phyloP scores from a whole-genome alignment of 2,888 invertebrate species.

The Cryptocephalus primarius region DNA sequence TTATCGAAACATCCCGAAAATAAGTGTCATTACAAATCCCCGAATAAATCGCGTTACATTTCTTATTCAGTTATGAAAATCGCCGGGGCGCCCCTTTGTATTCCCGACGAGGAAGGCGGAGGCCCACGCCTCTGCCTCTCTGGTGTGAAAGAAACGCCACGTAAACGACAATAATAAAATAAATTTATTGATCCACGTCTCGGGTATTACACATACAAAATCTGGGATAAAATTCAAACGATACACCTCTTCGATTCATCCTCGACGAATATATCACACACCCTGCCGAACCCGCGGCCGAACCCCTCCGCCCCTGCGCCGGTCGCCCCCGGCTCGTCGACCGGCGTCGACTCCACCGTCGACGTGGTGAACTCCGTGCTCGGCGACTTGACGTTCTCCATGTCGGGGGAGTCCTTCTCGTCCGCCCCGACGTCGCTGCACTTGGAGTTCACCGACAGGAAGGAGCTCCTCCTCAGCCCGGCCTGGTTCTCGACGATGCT shows the following conservation, averaged over 20 bases:
- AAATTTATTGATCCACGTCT: not conserved
- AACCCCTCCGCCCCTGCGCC: not conserved
- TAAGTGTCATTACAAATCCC: too few species aligned
- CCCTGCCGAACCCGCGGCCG: not conserved
- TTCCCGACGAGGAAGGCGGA: too few species aligned
- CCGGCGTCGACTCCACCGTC: constrained; percentile 12
- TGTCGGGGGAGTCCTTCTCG: constrained; percentile 21
- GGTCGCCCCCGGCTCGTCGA: not conserved
- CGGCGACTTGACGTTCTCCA: constrained; percentile 25
- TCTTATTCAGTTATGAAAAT: too few species aligned
- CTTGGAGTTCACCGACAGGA: constrained; percentile 13
- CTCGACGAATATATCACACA: not conserved
- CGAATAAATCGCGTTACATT: too few species aligned
- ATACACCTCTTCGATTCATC: not conserved
- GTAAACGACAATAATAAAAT: not conserved
- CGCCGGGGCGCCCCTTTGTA: too few species aligned
- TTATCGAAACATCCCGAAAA: too few species aligned
- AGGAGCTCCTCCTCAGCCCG: constrained; percentile 24
- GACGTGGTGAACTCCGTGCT: constrained; percentile 30
- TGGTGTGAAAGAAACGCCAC: too few species aligned
- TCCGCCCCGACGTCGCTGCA: not conserved
- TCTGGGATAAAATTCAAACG: not conserved
- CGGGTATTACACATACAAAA: not conserved
- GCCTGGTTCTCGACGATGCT: constrained; percentile 32
- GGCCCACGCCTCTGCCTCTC: too few species aligned